Conservation (phyloP, 2,888 invertebrate species). For the Torymus aiolomorphi region DNA sequence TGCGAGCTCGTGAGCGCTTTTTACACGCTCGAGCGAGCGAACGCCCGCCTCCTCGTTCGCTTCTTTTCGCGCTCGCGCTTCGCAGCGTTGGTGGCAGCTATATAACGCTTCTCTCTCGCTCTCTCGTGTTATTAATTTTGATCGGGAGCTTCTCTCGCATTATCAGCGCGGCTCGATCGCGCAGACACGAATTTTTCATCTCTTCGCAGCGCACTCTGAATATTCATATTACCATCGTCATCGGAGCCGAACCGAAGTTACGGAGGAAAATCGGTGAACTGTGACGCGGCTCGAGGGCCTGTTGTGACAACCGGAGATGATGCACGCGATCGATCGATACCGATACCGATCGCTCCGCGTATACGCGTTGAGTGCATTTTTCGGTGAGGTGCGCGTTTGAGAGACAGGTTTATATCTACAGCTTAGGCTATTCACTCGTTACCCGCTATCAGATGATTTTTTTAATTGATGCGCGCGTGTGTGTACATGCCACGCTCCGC, state of each 20-base stretch:
- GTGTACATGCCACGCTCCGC: no score
- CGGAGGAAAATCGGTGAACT: not conserved
- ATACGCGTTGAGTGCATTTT: no score
- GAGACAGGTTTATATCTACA: no score
- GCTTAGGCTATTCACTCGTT: no score
- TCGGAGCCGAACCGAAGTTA: not conserved
- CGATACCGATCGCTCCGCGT: no score
- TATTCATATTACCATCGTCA: slow-evolving; percentile 28
- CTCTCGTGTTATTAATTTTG: slow-evolving; percentile 33
- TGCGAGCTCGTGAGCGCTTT: not conserved
- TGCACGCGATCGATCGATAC: no score
- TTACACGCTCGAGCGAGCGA: not conserved
- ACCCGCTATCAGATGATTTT: no score
- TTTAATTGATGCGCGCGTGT: no score
- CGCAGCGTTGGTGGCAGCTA: not conserved
- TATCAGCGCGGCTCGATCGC: slow-evolving; percentile 16
- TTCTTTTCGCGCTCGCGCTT: not conserved
- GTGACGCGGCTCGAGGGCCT: no score
- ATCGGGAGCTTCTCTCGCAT: not conserved
- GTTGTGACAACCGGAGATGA: no score
- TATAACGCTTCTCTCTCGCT: no score
- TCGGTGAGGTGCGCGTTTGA: no score
- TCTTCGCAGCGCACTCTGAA: not conserved
- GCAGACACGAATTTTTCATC: slow-evolving; percentile 29
- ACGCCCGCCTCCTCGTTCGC: slow-evolving; percentile 5